Evolutionary conservation across 2,113 vertebrate species (phyloP).

Genomic region (Sceloporus tristichus): DNA sequence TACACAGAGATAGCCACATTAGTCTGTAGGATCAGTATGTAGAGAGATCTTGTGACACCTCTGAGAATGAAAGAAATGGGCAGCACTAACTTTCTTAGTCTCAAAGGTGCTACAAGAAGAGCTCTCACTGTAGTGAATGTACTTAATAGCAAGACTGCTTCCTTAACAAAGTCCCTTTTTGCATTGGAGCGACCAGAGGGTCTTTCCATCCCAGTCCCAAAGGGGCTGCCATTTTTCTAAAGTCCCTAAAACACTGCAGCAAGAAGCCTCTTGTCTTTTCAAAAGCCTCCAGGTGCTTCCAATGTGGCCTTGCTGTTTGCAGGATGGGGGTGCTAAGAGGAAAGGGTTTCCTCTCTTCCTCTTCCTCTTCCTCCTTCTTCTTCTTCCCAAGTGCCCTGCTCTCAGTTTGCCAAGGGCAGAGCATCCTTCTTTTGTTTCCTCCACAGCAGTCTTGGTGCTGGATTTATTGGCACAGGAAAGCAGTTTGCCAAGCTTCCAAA

Average conservation of each 20-base stretch:
- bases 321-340: background rate
- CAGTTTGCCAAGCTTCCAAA: background rate
- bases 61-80: no score
- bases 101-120: no score
- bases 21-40: no score
- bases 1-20: no score
- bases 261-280: background rate
- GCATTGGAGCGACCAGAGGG: no score
- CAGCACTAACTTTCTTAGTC: no score
- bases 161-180: background rate
- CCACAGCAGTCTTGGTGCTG: background rate
- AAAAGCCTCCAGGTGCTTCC: background rate
- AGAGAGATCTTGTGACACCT: no score
- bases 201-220: background rate
- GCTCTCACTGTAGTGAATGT: no score
- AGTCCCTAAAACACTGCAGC: rapidly evolving
- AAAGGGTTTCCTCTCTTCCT: background rate
- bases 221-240: rapidly evolving
- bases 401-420: constrained; percentile 43
- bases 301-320: constrained; percentile 1
- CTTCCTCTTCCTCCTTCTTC: background rate
- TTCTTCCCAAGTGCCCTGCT: background rate
- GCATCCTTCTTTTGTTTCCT: constrained; percentile 42
- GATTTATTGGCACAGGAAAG: background rate
- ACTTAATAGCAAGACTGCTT: background rate